Evolutionary conservation across 2,113 vertebrate species (phyloP).

Genomic region (Ptilonorhynchus violaceus): DNA sequence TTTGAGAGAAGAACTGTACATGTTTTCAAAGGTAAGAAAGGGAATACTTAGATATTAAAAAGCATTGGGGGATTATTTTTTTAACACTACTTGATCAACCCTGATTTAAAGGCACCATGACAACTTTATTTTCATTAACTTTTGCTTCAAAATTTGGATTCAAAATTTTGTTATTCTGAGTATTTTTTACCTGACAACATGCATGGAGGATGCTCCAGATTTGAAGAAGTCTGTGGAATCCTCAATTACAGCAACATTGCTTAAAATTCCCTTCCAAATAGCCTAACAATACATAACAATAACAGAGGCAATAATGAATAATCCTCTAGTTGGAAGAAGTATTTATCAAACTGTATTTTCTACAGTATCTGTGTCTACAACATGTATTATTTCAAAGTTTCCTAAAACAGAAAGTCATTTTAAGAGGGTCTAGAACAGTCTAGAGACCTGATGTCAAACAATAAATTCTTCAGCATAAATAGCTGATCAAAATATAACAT

Average conservation of each 20-base stretch:
- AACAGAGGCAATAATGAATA: not conserved
- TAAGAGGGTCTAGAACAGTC: not conserved
- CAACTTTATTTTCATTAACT: not conserved
- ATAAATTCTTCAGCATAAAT: not conserved
- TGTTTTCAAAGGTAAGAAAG: not conserved
- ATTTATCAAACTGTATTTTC: not conserved
- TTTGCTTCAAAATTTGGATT: not conserved
- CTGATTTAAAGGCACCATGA: not conserved
- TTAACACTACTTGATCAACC: not conserved
- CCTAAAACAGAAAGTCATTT: not conserved
- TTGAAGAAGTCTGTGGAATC: slow-evolving; percentile 85
- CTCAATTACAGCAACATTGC: slow-evolving; percentile 75
- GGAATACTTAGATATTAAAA: not conserved
- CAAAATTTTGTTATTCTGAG: not conserved
- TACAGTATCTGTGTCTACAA: not conserved
- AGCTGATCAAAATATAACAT: not conserved
- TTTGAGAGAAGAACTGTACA: not conserved
- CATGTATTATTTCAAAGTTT: not conserved
- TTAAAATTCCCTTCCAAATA: slow-evolving; percentile 84
- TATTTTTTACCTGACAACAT: slow-evolving; percentile 79
- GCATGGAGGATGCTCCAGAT: slow-evolving; percentile 85
- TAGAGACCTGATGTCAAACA: not conserved
- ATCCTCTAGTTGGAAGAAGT: not conserved
- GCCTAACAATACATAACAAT: slow-evolving; percentile 43
- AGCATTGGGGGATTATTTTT: not conserved